Conservation (phyloP, 2,797 vertebrate genomes). For the Gymnodraco acuticeps region DNA sequence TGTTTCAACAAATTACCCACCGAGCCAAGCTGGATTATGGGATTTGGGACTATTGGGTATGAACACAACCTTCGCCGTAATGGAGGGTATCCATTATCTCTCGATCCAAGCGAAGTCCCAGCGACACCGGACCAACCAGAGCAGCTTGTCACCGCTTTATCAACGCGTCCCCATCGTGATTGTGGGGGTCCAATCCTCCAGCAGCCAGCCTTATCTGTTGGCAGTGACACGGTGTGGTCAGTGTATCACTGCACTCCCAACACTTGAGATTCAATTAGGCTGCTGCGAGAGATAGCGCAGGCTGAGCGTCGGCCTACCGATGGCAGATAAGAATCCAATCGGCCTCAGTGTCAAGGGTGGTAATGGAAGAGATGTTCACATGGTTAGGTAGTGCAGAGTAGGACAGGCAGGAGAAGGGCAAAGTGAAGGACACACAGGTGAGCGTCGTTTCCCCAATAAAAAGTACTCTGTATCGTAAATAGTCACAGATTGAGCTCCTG, state of each 20-base stretch:
- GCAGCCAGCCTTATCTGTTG: conserved; percentile 75
- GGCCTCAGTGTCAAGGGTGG: conserved; percentile 74
- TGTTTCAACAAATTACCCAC: conserved; percentile 61
- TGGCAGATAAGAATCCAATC: conserved; percentile 82
- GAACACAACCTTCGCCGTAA: conserved; percentile 62
- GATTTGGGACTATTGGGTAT: conserved; percentile 60
- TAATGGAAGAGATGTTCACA: conserved; percentile 75
- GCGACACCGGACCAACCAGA: conserved; percentile 40
- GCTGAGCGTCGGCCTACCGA: conserved; percentile 61
- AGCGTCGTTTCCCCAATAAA: conserved; percentile 1
- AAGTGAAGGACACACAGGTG: conserved; percentile 58
- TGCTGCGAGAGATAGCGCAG: conserved; percentile 64
- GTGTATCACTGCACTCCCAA: conserved; percentile 76
- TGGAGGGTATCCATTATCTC: conserved; percentile 71
- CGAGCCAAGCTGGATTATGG: conserved; percentile 62
- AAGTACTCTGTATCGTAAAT: neutral
- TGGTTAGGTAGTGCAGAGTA: conserved; percentile 25
- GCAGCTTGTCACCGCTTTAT: conserved; percentile 67
- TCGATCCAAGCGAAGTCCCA: conserved; percentile 59
- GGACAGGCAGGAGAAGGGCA: conserved; percentile 50
- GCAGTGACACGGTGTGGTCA: conserved; percentile 73
- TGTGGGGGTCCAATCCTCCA: conserved; percentile 67
- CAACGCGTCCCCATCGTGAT: conserved; percentile 66
- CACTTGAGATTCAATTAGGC: conserved; percentile 83
- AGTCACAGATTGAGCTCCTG: conserved; percentile 1